Conservation (phyloP, 1,140 invertebrate genomes). For the Heliconius hermathena region DNA sequence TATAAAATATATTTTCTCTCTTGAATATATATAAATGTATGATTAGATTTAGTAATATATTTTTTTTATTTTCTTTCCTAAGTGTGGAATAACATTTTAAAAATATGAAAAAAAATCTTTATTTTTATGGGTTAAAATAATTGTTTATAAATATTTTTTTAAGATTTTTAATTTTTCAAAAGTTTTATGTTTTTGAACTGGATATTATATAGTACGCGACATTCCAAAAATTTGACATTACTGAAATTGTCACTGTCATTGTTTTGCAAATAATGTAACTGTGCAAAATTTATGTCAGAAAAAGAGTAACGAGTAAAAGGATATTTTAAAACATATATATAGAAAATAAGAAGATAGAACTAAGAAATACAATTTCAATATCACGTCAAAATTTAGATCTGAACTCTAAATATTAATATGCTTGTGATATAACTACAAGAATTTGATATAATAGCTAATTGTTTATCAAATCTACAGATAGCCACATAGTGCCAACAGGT, state of each 20-base stretch:
- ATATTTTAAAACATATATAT: not conserved
- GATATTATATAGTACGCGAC: not conserved
- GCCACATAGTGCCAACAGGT: no score
- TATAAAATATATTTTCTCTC: no score
- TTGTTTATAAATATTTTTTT: no score
- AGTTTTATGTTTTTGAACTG: not conserved
- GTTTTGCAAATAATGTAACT: not conserved
- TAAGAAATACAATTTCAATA: not conserved
- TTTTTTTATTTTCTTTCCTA: no score
- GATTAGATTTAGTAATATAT: no score
- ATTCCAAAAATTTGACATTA: not conserved
- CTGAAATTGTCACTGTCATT: not conserved
- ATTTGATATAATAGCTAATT: not conserved
- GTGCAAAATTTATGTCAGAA: not conserved
- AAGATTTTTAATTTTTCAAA: no score
- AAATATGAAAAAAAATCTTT: no score
- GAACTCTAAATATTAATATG: not conserved
- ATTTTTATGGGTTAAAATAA: no score
- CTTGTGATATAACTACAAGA: not conserved
- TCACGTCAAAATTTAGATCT: constrained; percentile 3
- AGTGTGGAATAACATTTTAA: no score
- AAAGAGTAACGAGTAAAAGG: not conserved
- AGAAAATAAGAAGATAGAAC: not conserved
- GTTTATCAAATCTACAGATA: not conserved
- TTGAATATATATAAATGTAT: no score